Evolutionary conservation across 64 coral and sea anemone genomes (phyloP).

Genomic region (Montipora efflorescens): DNA sequence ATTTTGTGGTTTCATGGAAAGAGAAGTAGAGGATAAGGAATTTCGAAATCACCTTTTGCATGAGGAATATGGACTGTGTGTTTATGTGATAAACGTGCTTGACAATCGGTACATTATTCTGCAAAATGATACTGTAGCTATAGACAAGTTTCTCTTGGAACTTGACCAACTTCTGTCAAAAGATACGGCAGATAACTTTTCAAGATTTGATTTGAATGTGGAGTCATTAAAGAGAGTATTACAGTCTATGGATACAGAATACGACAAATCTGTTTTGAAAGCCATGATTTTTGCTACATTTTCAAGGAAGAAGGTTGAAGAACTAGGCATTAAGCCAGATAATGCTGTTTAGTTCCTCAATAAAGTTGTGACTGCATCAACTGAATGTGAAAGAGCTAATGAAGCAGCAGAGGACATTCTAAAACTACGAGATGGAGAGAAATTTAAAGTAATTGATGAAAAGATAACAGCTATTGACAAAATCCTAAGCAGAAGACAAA

Average conservation of each 20-base stretch:
- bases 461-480: slow-evolving; percentile 67
- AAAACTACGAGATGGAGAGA: slow-evolving; percentile 64
- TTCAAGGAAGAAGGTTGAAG: slow-evolving; percentile 66
- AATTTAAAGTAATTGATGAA: slow-evolving; percentile 60
- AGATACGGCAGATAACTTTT: slow-evolving; percentile 64
- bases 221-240: slow-evolving; percentile 70
- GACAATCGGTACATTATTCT: slow-evolving; percentile 77
- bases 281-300: slow-evolving; percentile 72
- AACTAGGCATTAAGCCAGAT: slow-evolving; percentile 70
- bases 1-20: slow-evolving; percentile 71
- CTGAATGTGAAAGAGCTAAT: slow-evolving; percentile 65
- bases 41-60: slow-evolving; percentile 82
- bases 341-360: slow-evolving; percentile 65
- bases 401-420: slow-evolving; percentile 62
- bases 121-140: slow-evolving; percentile 77
- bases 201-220: slow-evolving; percentile 78
- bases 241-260: slow-evolving; percentile 74
- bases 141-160: slow-evolving; percentile 79
- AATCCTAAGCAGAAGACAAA: slow-evolving; percentile 60
- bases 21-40: slow-evolving; percentile 77
- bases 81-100: slow-evolving; percentile 73
- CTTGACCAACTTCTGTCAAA: slow-evolving; percentile 68
- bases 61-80: slow-evolving; percentile 76
- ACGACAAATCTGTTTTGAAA: slow-evolving; percentile 75
- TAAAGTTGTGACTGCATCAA: slow-evolving; percentile 66